These are phyloP conservation scores for Tenthredo distinguenda DNA, from an alignment of 2,888 invertebrate species.

Conservation along the genomic window DNA sequence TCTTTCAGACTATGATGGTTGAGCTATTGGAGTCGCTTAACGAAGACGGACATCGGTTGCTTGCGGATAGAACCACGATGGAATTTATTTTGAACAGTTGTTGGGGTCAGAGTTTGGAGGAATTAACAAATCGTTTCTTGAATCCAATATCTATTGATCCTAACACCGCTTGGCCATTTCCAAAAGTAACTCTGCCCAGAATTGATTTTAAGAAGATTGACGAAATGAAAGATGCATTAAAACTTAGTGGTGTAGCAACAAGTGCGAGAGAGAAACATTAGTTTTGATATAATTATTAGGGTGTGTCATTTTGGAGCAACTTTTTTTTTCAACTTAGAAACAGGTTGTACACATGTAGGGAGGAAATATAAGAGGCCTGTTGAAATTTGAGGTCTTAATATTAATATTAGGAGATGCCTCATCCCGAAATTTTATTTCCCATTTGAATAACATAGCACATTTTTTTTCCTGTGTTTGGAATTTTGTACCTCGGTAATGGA, in stretches of 20 bases:
- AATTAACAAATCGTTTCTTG: constrained; percentile 56
- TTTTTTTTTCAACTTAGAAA: no score
- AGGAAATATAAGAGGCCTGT: no score
- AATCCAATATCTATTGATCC: constrained; percentile 54
- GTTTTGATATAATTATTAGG: neutral
- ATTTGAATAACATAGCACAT: no score
- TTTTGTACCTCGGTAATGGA: no score
- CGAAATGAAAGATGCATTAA: constrained; percentile 2
- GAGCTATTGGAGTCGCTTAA: constrained; percentile 57
- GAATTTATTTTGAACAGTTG: constrained; percentile 54
- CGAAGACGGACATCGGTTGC: constrained; percentile 44
- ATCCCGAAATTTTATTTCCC: no score
- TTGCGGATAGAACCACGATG: constrained; percentile 53
- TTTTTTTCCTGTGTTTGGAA: no score
- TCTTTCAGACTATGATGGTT: constrained; percentile 55
- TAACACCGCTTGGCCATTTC: constrained; percentile 60
- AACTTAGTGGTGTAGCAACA: constrained; percentile 11
- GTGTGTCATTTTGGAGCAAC: no score
- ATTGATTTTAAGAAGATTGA: constrained; percentile 49
- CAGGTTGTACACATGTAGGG: no score
- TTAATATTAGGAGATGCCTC: no score
- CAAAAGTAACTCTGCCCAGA: constrained; percentile 53
- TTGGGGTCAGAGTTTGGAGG: constrained; percentile 58
- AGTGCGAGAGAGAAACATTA: neutral
- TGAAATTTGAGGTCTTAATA: no score